Evolutionary conservation across 2,113 vertebrate genomes (phyloP).

Genomic region (Eublepharis macularius): DNA sequence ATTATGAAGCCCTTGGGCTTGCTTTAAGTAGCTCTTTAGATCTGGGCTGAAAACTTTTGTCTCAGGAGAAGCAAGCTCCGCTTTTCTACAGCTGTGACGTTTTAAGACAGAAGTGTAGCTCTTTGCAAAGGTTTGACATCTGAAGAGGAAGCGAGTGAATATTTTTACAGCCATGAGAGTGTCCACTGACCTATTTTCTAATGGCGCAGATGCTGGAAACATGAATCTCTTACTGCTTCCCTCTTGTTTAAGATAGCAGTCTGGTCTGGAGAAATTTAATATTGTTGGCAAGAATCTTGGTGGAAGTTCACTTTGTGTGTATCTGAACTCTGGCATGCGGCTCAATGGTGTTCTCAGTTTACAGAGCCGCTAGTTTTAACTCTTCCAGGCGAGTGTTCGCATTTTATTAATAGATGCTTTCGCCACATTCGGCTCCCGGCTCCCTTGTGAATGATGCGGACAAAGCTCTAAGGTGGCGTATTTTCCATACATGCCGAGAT

Average conservation of each 20-base stretch:
- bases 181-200: slow-evolving; percentile 39
- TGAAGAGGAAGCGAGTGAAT: slow-evolving; percentile 36
- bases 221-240: slow-evolving; percentile 55
- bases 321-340: slow-evolving; percentile 20
- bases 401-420: slow-evolving; percentile 62
- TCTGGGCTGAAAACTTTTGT: slow-evolving; percentile 19
- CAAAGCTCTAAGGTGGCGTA: neutral
- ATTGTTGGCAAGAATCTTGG: slow-evolving; percentile 55
- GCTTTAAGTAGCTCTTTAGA: too few relatives aligned
- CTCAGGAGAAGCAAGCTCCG: slow-evolving; percentile 44
- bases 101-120: slow-evolving; percentile 33
- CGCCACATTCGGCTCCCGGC: slow-evolving; percentile 47
- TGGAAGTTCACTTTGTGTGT: slow-evolving; percentile 62
- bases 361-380: slow-evolving; percentile 58
- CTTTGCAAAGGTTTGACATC: slow-evolving; percentile 41
- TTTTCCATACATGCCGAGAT: neutral
- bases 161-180: slow-evolving; percentile 47
- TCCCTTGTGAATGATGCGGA: neutral
- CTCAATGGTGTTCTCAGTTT: slow-evolving; percentile 50
- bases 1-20: too few relatives aligned
- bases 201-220: slow-evolving; percentile 47
- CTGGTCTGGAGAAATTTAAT: slow-evolving; percentile 63
- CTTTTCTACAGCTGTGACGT: slow-evolving; percentile 24
- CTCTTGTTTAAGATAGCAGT: slow-evolving; percentile 55
- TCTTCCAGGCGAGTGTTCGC: slow-evolving; percentile 50